phyloP scores from a whole-genome alignment of 2,888 invertebrate genomes.

The Proisotoma minuta region DNA sequence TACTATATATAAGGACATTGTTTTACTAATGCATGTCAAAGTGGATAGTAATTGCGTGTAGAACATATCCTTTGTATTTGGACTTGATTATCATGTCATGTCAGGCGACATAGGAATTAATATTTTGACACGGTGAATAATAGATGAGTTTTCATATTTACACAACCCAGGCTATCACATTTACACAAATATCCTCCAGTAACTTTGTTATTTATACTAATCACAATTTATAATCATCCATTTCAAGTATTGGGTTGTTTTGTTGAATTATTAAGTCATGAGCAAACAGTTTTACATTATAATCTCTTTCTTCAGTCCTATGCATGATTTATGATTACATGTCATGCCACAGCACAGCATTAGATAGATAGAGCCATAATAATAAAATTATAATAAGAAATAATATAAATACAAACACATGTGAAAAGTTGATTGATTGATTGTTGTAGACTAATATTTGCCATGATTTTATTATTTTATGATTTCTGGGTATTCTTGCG shows the following conservation, averaged over 20 bases:
- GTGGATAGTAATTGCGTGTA: not conserved
- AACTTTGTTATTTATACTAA: not conserved
- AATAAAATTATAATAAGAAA: not conserved
- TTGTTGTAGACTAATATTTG: slow-evolving; percentile 2
- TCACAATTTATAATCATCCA: slow-evolving; percentile 3
- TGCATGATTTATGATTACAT: slow-evolving; percentile 5
- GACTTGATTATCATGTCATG: not conserved
- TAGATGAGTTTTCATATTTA: not conserved
- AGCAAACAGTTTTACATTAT: not conserved
- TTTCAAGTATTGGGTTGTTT: slow-evolving; percentile 2
- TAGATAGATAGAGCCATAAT: not conserved
- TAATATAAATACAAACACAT: not conserved
- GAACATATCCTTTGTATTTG: not conserved
- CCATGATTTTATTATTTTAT: not conserved
- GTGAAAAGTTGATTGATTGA: not conserved
- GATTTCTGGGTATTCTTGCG: not conserved
- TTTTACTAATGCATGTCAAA: not conserved
- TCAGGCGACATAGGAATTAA: not conserved
- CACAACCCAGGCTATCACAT: not conserved
- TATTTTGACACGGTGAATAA: slow-evolving; percentile 1
- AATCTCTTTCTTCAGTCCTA: not conserved
- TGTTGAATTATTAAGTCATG: slow-evolving; percentile 3
- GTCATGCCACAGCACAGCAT: not conserved
- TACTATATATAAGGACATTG: slow-evolving; percentile 1
- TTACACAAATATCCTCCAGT: not conserved